These are phyloP conservation scores for Eupithecia centaureata DNA, from an alignment of 2,888 invertebrate species.

Conservation along the genomic window DNA sequence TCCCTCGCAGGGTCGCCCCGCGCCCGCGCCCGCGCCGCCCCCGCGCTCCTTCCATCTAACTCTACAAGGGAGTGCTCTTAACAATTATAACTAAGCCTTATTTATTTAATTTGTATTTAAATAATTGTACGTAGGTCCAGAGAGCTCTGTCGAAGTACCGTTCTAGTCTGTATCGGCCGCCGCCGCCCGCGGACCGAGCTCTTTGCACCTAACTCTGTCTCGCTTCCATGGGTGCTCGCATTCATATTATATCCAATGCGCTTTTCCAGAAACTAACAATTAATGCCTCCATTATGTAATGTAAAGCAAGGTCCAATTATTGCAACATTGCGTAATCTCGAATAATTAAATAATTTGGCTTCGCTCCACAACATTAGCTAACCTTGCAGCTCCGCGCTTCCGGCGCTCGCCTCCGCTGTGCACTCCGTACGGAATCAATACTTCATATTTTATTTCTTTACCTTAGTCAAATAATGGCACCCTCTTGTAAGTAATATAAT, in stretches of 20 bases:
- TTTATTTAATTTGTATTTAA: no score
- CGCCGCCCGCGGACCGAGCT: background rate
- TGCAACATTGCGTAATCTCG: background rate
- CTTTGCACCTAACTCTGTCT: background rate
- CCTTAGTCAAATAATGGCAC: no score
- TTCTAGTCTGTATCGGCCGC: background rate
- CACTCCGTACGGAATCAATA: background rate
- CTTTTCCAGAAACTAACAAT: background rate
- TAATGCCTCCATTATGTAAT: background rate
- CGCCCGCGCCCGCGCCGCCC: no score
- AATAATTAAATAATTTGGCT: slow-evolving; percentile 6
- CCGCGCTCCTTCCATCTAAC: no score
- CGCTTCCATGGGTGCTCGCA: background rate
- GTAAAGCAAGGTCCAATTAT: slow-evolving; percentile 5
- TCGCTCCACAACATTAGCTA: slow-evolving; percentile 1
- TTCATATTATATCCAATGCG: no score
- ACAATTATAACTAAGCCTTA: no score
- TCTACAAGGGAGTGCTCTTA: no score
- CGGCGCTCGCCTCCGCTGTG: background rate
- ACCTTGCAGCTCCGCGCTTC: background rate
- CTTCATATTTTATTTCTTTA: no score
- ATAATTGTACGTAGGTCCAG: background rate
- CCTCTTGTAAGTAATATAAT: no score
- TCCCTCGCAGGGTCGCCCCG: no score
- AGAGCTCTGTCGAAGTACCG: background rate